These are phyloP conservation scores for Probaryconus sp. DNA, from an alignment of 1,140 invertebrate genomes.

Conservation along the genomic window DNA sequence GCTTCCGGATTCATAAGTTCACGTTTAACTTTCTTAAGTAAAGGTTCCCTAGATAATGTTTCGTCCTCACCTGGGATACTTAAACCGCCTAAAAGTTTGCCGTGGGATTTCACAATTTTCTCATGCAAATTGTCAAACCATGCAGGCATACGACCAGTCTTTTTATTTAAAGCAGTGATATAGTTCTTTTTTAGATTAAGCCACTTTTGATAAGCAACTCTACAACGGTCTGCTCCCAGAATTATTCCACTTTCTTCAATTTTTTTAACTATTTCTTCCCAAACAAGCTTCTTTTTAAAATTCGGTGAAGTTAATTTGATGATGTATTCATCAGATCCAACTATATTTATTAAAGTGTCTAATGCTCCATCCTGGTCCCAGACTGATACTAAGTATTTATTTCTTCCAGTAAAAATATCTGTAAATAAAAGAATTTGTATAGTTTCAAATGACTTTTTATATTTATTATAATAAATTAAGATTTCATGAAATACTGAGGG, in stretches of 20 bases:
- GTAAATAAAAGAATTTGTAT: slow-evolving; percentile 5
- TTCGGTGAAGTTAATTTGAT: slow-evolving; percentile 50
- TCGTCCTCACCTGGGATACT: slow-evolving; percentile 17
- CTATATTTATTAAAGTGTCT: slow-evolving; percentile 48
- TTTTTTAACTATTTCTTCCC: slow-evolving; percentile 52
- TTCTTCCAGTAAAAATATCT: slow-evolving; percentile 12
- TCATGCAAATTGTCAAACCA: slow-evolving; percentile 50
- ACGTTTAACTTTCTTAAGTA: slow-evolving; percentile 42
- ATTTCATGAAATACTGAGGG: no score
- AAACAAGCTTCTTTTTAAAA: slow-evolving; percentile 52
- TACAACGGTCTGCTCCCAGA: slow-evolving; percentile 41
- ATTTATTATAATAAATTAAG: slow-evolving; percentile 4
- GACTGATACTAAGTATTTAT: slow-evolving; percentile 42
- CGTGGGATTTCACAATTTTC: slow-evolving; percentile 42
- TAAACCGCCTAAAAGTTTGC: slow-evolving; percentile 44
- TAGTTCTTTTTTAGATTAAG: slow-evolving; percentile 59
- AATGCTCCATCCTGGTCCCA: slow-evolving; percentile 55
- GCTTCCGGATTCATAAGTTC: slow-evolving; percentile 55
- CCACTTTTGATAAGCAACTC: slow-evolving; percentile 56
- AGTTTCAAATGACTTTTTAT: not conserved
- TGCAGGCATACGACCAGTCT: slow-evolving; percentile 37
- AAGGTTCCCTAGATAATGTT: slow-evolving; percentile 17
- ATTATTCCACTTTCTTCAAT: slow-evolving; percentile 43
- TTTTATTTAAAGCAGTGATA: slow-evolving; percentile 43
- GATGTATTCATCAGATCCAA: slow-evolving; percentile 50